These are phyloP conservation scores for Pandemis corylana DNA, from an alignment of 2,888 invertebrate genomes.

Conservation along the genomic window DNA sequence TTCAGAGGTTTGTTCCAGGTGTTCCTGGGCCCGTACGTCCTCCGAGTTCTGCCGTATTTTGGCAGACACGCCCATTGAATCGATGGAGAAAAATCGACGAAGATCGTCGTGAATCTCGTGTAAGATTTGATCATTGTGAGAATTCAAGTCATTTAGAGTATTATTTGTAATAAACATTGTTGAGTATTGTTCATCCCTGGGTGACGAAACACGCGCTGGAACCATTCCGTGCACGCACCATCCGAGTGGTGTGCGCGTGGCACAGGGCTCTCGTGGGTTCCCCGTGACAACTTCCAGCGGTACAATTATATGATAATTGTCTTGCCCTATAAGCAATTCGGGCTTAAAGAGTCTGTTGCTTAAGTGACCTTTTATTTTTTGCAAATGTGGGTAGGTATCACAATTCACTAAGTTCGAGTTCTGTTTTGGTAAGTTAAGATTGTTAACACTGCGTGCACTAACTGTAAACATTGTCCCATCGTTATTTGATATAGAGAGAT, in stretches of 20 bases:
- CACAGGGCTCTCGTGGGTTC: slow-evolving; percentile 3
- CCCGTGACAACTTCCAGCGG: not conserved
- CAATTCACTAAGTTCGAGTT: not conserved
- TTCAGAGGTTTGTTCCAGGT: slow-evolving; percentile 41
- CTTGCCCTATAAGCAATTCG: slow-evolving; percentile 10
- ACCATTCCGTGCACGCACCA: slow-evolving; percentile 8
- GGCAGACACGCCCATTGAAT: not conserved
- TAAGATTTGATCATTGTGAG: too few relatives aligned
- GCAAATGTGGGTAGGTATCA: not conserved
- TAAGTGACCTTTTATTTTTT: slow-evolving; percentile 4
- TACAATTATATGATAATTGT: slow-evolving; percentile 2
- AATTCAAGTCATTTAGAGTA: too few relatives aligned
- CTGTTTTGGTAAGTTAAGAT: not conserved
- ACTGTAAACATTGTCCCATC: not conserved
- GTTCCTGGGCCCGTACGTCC: slow-evolving; percentile 26
- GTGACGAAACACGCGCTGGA: not conserved
- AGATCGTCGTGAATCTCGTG: not conserved
- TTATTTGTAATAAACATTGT: not conserved
- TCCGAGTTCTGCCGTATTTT: not conserved
- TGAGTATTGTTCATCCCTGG: not conserved
- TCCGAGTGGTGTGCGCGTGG: slow-evolving; percentile 16
- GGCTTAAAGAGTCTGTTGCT: not conserved
- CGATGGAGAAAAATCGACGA: not conserved
- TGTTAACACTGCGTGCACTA: not conserved
- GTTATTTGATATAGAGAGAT: not conserved